Evolutionary conservation across 2,888 invertebrate genomes (phyloP).

Genomic region (Platycheirus rosarum): DNA sequence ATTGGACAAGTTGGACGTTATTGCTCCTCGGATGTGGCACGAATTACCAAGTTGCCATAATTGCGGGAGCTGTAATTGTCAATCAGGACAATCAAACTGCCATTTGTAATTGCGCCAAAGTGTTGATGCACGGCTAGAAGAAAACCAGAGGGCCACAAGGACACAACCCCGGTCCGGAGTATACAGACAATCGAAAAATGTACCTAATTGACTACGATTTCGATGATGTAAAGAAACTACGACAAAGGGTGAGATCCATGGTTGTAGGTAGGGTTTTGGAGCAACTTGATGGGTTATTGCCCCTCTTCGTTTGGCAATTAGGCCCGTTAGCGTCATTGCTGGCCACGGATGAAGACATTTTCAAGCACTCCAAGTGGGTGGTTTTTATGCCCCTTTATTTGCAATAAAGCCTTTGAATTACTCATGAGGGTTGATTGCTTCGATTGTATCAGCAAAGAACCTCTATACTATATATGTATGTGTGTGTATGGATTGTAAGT

Average conservation of each 20-base stretch:
- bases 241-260: slow-evolving; percentile 16
- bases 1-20: slow-evolving; percentile 65
- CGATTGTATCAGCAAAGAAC: slow-evolving; percentile 10
- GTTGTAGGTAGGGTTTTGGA: slow-evolving; percentile 8
- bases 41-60: slow-evolving; percentile 70
- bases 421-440: slow-evolving; percentile 65
- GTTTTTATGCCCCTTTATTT: slow-evolving; percentile 59
- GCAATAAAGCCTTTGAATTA: slow-evolving; percentile 69
- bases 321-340: slow-evolving; percentile 34
- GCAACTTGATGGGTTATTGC: slow-evolving; percentile 24
- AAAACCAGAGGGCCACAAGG: neutral
- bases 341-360: slow-evolving; percentile 51
- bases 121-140: slow-evolving; percentile 56
- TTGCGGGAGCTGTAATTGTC: slow-evolving; percentile 72
- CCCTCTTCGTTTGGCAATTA: slow-evolving; percentile 58
- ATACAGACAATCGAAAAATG: slow-evolving; percentile 60
- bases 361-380: slow-evolving; percentile 45
- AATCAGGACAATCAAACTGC: slow-evolving; percentile 71
- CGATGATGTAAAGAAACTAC: slow-evolving; percentile 56
- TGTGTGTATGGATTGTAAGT: neutral
- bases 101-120: slow-evolving; percentile 67
- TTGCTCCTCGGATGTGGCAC: slow-evolving; percentile 65
- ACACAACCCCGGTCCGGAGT: neutral
- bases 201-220: slow-evolving; percentile 68
- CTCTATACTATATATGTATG: neutral